Evolutionary conservation across 2,113 vertebrate species (phyloP).

Genomic region (Dicaeum eximium): DNA sequence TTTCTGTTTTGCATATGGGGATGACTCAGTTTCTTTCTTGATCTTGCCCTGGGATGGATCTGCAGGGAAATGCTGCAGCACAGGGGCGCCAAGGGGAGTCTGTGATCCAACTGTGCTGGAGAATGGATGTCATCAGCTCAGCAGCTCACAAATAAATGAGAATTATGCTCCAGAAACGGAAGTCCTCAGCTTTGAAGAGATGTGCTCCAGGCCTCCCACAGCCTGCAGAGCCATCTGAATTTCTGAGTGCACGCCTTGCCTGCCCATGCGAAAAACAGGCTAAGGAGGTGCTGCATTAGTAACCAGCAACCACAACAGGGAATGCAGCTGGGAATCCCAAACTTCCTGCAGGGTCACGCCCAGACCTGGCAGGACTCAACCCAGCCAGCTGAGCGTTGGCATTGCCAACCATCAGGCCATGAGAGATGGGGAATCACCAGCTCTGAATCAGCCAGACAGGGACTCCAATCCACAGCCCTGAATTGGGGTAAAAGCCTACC

Average conservation of each 20-base stretch:
- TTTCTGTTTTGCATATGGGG: background rate
- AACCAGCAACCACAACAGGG: background rate
- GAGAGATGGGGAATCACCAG: background rate
- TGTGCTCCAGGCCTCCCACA: background rate
- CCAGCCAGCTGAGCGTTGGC: background rate
- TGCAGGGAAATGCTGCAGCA: background rate
- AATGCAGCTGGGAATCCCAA: background rate
- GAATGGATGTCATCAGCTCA: background rate
- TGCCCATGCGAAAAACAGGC: background rate
- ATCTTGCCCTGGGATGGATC: background rate
- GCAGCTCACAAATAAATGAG: background rate
- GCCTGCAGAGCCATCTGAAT: background rate
- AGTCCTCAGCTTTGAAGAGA: background rate
- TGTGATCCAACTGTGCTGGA: background rate
- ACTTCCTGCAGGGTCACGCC: background rate
- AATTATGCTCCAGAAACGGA: background rate
- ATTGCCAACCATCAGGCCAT: fast-evolving
- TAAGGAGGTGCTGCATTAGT: background rate
- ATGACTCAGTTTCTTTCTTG: background rate
- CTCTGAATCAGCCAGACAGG: background rate
- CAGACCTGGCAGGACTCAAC: background rate
- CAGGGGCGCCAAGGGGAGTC: fast-evolving
- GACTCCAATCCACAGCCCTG: background rate
- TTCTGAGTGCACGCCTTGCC: background rate
- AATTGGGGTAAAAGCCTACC: background rate